Conservation (phyloP, 2,888 invertebrate genomes). For the Lymantria dispar region DNA sequence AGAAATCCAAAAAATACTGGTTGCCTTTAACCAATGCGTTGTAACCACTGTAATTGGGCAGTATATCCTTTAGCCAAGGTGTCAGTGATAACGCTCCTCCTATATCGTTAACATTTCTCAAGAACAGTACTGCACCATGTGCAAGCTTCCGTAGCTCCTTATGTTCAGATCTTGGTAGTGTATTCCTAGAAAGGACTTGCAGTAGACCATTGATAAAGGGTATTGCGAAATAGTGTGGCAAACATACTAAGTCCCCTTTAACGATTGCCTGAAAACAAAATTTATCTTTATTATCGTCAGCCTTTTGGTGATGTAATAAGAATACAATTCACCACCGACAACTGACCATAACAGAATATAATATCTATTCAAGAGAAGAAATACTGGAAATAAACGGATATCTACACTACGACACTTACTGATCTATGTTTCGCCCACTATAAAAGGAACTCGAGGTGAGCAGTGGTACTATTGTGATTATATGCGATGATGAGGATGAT, state of each 20-base stretch:
- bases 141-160: slow-evolving; percentile 64
- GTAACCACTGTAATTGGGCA: slow-evolving; percentile 83
- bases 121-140: slow-evolving; percentile 74
- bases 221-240: slow-evolving; percentile 81
- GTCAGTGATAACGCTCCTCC: slow-evolving; percentile 82
- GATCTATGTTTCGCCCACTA: no score
- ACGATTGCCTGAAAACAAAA: slow-evolving; percentile 58
- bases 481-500: no score
- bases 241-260: slow-evolving; percentile 58
- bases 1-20: slow-evolving; percentile 71
- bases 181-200: slow-evolving; percentile 77
- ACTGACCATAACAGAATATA: no score
- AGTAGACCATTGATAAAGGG: slow-evolving; percentile 82
- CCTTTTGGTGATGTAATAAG: no score
- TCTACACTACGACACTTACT: no score
- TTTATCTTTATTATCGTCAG: no score
- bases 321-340: no score
- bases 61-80: slow-evolving; percentile 83
- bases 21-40: slow-evolving; percentile 72
- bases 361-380: no score
- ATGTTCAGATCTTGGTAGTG: slow-evolving; percentile 77
- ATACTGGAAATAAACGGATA: no score
- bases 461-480: no score
- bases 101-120: slow-evolving; percentile 81
- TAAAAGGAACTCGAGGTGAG: no score